Evolutionary conservation across 2,113 vertebrate genomes (phyloP), one percentile per base, ranked within the genome.

Genomic region (Gobiocypris rarus): DNA sequence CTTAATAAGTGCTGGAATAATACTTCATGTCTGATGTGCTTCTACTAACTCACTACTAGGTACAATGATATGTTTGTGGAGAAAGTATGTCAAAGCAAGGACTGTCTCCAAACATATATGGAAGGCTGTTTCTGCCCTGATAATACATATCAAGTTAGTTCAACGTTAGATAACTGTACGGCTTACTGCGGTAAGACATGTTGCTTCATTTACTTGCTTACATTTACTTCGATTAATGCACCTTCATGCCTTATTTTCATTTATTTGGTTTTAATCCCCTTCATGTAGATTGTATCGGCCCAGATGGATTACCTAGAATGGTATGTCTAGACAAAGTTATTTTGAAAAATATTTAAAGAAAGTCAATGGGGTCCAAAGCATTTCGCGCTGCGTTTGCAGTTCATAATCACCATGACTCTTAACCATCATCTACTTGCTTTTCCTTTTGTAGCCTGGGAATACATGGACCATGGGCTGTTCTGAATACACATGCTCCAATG

Each of bases 251-350:
- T 83, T 52, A 10, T 73, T 58, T 67, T 24, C 31, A 85, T 88
- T 88, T 17, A 76, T 56, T 76, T 54, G 73, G 0, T 86, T 81
- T 31, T 52, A 1, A 48, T 80, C 26, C 9, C n/a, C 74, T 65
- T 86, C 26, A 28, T 89, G 6, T 85, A 97, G 95, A 92, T 88
- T 97, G 96, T 34, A 81, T 92, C 75, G 96, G 95, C 61, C 93
- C 95, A n/a, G 92, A 94, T 52, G 95, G 95, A 34, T 26, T 90
- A 69, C 95, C 95, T 13, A 95, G 89, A 91, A 0, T 84, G 77
- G 96, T 96, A 88, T 92, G 84, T 61, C 8, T 28, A 26, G 13
- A 22, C 19, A 41, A 56, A 41, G 4, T 50, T 73, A 9, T 7
- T 45, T 24, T 2, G 7, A 22, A 31, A 22, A 38, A 54, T 54